Evolutionary conservation across 2,888 invertebrate species (phyloP).

Genomic region (Epirrita christyi): DNA sequence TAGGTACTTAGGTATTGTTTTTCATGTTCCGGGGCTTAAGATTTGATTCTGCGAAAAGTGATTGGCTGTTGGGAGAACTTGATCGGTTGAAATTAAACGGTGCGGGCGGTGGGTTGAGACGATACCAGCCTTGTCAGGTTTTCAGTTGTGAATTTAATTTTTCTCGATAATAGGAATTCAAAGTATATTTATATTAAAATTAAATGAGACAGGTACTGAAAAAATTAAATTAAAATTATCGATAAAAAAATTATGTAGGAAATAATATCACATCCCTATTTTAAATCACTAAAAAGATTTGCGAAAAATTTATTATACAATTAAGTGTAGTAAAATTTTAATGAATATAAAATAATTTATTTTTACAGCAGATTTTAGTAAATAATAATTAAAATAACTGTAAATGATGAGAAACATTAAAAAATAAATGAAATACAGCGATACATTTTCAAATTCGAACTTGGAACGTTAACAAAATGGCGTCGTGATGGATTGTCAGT

Average conservation of each 20-base stretch:
- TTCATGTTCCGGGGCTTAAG: conserved; percentile 31
- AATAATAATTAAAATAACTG: conserved; percentile 1
- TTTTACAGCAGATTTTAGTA: neutral
- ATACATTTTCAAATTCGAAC: conserved; percentile 11
- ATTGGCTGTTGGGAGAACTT: conserved; percentile 10
- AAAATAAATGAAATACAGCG: conserved; percentile 4
- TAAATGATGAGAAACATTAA: neutral
- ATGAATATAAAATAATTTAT: neutral
- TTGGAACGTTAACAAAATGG: conserved; percentile 41
- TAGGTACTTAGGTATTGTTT: conserved; percentile 45
- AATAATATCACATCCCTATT: no score
- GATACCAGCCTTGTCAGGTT: no score
- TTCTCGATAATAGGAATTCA: no score
- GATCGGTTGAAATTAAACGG: neutral
- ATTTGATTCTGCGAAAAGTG: conserved; percentile 7
- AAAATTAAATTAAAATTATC: no score
- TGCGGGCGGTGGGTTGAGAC: no score
- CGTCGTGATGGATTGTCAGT: conserved; percentile 41
- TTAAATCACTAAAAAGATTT: no score
- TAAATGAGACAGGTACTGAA: no score
- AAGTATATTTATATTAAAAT: no score
- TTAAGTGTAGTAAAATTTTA: no score
- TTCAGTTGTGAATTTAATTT: no score
- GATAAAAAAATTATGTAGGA: no score
- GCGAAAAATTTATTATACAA: no score